phyloP scores from a whole-genome alignment of 2,888 invertebrate genomes.

The Clivina fossor region DNA sequence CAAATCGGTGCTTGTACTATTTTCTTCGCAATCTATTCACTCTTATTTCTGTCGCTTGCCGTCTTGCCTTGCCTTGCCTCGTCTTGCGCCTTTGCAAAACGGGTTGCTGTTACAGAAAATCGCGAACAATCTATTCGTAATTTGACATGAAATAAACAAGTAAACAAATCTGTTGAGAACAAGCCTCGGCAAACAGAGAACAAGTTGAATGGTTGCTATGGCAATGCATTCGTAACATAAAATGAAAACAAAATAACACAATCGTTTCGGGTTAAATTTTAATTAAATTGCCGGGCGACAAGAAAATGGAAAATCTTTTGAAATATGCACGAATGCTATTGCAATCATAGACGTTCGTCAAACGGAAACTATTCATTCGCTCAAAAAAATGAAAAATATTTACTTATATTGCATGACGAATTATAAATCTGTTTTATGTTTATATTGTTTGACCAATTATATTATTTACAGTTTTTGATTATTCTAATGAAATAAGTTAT shows the following conservation, averaged over 20 bases:
- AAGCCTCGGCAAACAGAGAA: constrained; percentile 5
- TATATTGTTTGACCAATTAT: constrained; percentile 12
- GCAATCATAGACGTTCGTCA: constrained; percentile 16
- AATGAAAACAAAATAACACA: constrained; percentile 30
- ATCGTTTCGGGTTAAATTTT: constrained; percentile 34
- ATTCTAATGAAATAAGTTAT: neutral
- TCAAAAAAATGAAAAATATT: no score
- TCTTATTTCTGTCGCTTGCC: neutral
- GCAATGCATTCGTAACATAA: constrained; percentile 21
- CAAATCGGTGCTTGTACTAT: no score
- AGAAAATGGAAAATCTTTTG: constrained; percentile 33
- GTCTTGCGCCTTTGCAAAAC: neutral
- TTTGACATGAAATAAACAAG: constrained; percentile 31
- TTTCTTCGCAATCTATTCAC: constrained; percentile 12
- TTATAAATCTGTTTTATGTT: neutral
- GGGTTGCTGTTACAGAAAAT: neutral
- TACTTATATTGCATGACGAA: no score
- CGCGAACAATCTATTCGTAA: constrained; percentile 30
- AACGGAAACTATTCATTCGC: neutral
- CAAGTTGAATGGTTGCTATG: constrained; percentile 25
- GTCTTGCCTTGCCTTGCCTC: neutral
- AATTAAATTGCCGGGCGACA: constrained; percentile 28
- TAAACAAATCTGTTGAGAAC: constrained; percentile 18
- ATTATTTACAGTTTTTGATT: neutral
- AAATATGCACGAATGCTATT: constrained; percentile 24